These are phyloP conservation scores for Tricholaema leucomelas DNA, from an alignment of 2,113 vertebrate species.

Conservation along the genomic window DNA sequence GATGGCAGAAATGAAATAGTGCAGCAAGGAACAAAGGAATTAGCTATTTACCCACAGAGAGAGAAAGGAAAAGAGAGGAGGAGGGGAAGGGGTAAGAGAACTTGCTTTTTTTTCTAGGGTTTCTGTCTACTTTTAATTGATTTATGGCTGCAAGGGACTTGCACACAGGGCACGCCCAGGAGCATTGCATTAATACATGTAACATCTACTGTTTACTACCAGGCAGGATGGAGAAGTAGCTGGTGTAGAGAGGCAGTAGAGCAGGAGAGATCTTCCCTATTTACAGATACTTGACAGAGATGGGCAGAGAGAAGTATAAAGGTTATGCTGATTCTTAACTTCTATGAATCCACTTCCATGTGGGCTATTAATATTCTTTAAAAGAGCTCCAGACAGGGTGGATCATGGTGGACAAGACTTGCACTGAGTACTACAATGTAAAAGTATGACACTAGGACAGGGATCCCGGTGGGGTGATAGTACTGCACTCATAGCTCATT, in stretches of 20 bases:
- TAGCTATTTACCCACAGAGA: constrained; percentile 82
- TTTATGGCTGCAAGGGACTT: constrained; percentile 75
- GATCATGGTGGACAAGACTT: background rate
- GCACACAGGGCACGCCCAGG: constrained; percentile 58
- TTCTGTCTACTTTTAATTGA: constrained; percentile 86
- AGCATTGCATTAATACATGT: constrained; percentile 29
- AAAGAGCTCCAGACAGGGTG: background rate
- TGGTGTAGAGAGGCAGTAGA: background rate
- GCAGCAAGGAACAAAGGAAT: constrained; percentile 82
- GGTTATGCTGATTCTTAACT: background rate
- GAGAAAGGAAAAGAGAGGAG: constrained; percentile 60
- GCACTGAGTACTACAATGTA: background rate
- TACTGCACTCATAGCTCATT: background rate
- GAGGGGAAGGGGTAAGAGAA: constrained; percentile 45
- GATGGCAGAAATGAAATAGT: constrained; percentile 83
- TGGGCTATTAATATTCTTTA: background rate
- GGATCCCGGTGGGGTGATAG: background rate
- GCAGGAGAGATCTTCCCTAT: constrained; percentile 25
- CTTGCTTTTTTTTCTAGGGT: constrained; percentile 63
- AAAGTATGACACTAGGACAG: background rate
- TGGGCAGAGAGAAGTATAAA: background rate
- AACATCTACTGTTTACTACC: constrained; percentile 61
- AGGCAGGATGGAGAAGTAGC: constrained; percentile 14
- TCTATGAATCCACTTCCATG: background rate
- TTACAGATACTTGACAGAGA: background rate